These are phyloP conservation scores for Cyaniris semiargus DNA, from an alignment of 2,888 invertebrate genomes.

Conservation along the genomic window DNA sequence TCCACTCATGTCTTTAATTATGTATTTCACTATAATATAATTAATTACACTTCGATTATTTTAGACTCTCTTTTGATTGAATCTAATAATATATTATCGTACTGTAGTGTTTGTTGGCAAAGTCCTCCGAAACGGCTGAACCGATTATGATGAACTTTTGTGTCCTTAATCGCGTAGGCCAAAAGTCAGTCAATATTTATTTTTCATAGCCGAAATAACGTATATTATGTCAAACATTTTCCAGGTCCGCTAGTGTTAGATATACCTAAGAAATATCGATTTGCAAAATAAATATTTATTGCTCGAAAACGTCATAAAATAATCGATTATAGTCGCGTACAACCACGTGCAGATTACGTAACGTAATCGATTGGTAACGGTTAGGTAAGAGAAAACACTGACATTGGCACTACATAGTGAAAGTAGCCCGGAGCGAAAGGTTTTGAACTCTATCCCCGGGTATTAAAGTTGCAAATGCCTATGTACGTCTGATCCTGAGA, in stretches of 20 bases:
- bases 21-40: too few species aligned
- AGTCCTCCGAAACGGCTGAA: too few species aligned
- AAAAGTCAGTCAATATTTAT: neutral
- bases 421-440: conserved; percentile 54
- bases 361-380: conserved; percentile 55
- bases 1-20: too few species aligned
- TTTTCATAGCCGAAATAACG: neutral
- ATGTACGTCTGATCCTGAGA: neutral
- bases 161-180: too few species aligned
- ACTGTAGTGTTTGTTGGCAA: too few species aligned
- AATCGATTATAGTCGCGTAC: conserved; percentile 29
- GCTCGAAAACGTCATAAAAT: conserved; percentile 20
- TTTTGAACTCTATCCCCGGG: conserved; percentile 41
- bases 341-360: conserved; percentile 41
- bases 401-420: conserved; percentile 76
- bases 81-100: too few species aligned
- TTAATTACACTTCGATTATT: too few species aligned
- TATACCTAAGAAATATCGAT: neutral
- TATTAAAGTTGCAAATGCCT: conserved; percentile 36
- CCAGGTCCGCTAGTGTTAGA: too few species aligned
- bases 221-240: too few species aligned
- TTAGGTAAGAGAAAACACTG: conserved; percentile 73
- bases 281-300: neutral
- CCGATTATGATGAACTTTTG: too few species aligned
- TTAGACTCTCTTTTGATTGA: too few species aligned